These are phyloP conservation scores for Helicoverpa armigera DNA, from an alignment of 1,140 invertebrate species.

Conservation along the genomic window DNA sequence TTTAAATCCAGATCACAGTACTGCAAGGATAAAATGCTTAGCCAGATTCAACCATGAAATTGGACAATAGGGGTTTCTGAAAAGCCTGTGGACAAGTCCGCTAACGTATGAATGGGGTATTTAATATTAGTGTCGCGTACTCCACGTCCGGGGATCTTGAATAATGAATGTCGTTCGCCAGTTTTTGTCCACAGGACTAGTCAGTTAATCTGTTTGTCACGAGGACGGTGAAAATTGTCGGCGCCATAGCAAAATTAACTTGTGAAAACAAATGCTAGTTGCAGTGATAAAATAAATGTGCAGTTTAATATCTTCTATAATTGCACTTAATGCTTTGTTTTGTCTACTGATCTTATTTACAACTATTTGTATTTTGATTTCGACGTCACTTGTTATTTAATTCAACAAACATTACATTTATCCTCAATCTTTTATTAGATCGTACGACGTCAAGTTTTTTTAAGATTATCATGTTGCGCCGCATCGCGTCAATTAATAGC, in stretches of 20 bases:
- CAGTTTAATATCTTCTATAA: no score
- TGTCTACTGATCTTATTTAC: slow-evolving; percentile 3
- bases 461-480: neutral
- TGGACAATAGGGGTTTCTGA: slow-evolving; percentile 17
- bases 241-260: slow-evolving; percentile 19
- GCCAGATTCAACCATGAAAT: neutral
- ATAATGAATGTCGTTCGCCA: slow-evolving; percentile 51
- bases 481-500: slow-evolving; percentile 3
- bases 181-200: slow-evolving; percentile 24
- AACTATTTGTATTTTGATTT: neutral
- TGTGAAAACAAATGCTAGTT: neutral
- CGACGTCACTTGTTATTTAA: neutral
- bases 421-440: neutral
- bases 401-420: neutral
- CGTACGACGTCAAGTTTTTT: neutral
- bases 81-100: slow-evolving; percentile 11
- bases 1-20: neutral
- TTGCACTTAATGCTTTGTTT: neutral
- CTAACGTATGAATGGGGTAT: slow-evolving; percentile 34
- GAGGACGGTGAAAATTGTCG: neutral
- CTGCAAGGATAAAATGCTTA: neutral
- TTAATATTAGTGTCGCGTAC: slow-evolving; percentile 56
- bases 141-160: slow-evolving; percentile 52
- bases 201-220: slow-evolving; percentile 13
- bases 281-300: neutral